A percentile compares a stretch with the other conserved stretches of the same genome.
phyloP scores from a whole-genome alignment of 2,888 invertebrate genomes.

The Neoitamus cyanurus region DNA sequence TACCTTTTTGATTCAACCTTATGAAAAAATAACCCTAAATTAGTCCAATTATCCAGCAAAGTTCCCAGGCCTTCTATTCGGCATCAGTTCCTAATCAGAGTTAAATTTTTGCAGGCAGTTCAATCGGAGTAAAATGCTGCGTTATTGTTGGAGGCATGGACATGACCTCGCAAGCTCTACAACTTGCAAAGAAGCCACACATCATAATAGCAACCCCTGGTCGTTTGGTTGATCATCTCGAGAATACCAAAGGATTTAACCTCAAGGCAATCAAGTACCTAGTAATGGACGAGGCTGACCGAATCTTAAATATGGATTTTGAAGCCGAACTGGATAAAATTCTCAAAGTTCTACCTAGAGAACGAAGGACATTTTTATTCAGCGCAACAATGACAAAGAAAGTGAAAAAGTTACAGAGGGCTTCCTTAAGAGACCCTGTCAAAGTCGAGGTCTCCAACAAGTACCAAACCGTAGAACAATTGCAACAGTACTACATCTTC shows the following conservation, averaged over 20 bases:
- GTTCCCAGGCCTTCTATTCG: background rate
- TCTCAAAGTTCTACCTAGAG: conserved; percentile 85
- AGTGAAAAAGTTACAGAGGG: conserved; percentile 94
- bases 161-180: conserved; percentile 93
- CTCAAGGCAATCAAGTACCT: conserved; percentile 87
- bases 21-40: conserved; percentile 54
- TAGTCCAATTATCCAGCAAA: too few relatives aligned
- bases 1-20: conserved; percentile 54
- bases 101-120: conserved; percentile 72
- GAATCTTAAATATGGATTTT: conserved; percentile 99
- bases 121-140: conserved; percentile 93
- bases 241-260: conserved; percentile 98
- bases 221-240: conserved; percentile 92
- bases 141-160: conserved; percentile 99
- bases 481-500: conserved; percentile 94
- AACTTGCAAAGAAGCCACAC: conserved; percentile 95
- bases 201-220: conserved; percentile 98
- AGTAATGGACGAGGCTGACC: conserved; percentile 99
- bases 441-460: conserved; percentile 96
- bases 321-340: conserved; percentile 98
- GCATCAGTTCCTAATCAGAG: background rate
- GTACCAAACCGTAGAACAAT: conserved; percentile 97
- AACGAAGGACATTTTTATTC: conserved; percentile 92
- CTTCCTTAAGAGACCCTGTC: conserved; percentile 92
- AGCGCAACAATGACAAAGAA: conserved; percentile 99